Evolutionary conservation across 1,140 invertebrate genomes (phyloP), one percentile per base, ranked within the genome.

Genomic region (Myzus persicae): DNA sequence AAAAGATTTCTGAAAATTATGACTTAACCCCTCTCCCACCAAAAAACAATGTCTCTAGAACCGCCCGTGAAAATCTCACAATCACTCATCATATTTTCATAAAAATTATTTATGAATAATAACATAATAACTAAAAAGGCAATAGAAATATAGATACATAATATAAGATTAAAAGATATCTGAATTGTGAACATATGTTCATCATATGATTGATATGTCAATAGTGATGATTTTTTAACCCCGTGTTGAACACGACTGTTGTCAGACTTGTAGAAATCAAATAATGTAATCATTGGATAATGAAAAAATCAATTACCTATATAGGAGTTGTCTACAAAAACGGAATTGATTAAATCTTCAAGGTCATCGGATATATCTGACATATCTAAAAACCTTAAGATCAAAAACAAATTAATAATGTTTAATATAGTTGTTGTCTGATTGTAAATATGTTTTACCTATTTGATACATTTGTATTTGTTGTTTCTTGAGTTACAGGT

Each of bases 331-430:
- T 88, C n/a, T 38, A 46, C 7, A 7, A 87, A 87, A 46, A 48
- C 46, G 14, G 85, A 36, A 48, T n/a, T 20, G 42, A 88, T 36
- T 48, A 22, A 20, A 48, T 76, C 59, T 76, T 48, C 40, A 88
- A 36, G 26, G 9, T 20, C 46, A 36, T 88, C n/a, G 5, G 59
- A 76, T 36, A 88, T 48, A 88, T 88, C n/a, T 54, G 87, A 51
- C 48, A 89, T 51, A 54, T 89, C 48, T 20, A 88, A 40, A 90
- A 90, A 90, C 24, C 46, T n/a, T 90, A 54, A 18, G 40, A 90
- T 54, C 26, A 90, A 40, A 40, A 40, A 48, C 20, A 88, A 88
- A 36, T 22, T 48, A 87, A 38, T n/a, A 87, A 24, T 20, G 7
- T 51, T 44, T 89, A 51, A 36, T 24, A 46, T n/a, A 85, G 5